These are phyloP conservation scores for Oryzias curvinotus DNA, from an alignment of 2,113 vertebrate genomes.

Conservation along the genomic window DNA sequence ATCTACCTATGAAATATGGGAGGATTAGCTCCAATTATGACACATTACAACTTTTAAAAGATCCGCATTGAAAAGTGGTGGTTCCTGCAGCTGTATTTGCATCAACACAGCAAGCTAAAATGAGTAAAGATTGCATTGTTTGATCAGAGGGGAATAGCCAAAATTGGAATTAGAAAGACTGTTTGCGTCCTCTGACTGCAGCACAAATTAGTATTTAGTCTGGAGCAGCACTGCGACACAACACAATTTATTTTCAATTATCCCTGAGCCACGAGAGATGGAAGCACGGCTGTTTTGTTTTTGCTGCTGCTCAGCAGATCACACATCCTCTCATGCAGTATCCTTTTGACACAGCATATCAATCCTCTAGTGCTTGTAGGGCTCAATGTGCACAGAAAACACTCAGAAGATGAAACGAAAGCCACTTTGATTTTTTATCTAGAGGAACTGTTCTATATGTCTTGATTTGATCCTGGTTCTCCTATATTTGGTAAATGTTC, in stretches of 20 bases:
- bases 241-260: slow-evolving; percentile 77
- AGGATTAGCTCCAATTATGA: too few species aligned
- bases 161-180: slow-evolving; percentile 24
- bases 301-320: slow-evolving; percentile 48
- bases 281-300: slow-evolving; percentile 56
- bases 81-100: slow-evolving; percentile 9
- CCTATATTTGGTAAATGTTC: slow-evolving; percentile 14
- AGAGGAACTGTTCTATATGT: not conserved
- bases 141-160: slow-evolving; percentile 12
- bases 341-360: slow-evolving; percentile 44
- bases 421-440: slow-evolving; percentile 18
- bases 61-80: slow-evolving; percentile 17
- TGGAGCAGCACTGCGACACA: slow-evolving; percentile 72
- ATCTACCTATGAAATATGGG: too few species aligned
- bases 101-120: slow-evolving; percentile 5
- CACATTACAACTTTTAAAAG: not conserved
- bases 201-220: slow-evolving; percentile 75
- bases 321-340: slow-evolving; percentile 46
- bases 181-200: slow-evolving; percentile 43
- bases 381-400: slow-evolving; percentile 25
- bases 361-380: slow-evolving; percentile 34
- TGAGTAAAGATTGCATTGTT: slow-evolving; percentile 6
- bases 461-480: not conserved
- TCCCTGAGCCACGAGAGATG: slow-evolving; percentile 55
- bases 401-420: slow-evolving; percentile 14